Evolutionary conservation across 2,888 invertebrate genomes (phyloP).

Genomic region (Ectemnius cavifrons): DNA sequence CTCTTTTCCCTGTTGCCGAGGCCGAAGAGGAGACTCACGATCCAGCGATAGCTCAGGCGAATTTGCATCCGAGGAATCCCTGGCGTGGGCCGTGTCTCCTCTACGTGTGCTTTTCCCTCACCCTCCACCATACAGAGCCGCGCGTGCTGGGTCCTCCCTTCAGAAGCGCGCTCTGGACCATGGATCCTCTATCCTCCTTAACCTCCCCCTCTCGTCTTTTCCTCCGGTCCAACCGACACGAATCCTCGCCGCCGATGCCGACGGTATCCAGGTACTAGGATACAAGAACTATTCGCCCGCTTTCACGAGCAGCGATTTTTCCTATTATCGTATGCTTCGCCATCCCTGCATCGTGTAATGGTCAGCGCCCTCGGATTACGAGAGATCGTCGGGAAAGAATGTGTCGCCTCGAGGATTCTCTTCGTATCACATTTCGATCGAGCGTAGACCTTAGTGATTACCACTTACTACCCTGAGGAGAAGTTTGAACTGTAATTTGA

Average conservation of each 20-base stretch:
- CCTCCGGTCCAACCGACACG: conserved; percentile 39
- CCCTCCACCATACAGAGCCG: no score
- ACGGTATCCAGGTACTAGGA: conserved; percentile 45
- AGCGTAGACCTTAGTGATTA: no score
- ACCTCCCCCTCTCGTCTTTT: conserved; percentile 9
- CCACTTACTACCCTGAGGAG: no score
- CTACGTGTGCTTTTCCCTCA: background rate
- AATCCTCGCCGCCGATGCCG: conserved; percentile 42
- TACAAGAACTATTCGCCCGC: conserved; percentile 31
- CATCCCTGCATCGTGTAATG: background rate
- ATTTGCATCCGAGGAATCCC: conserved; percentile 77
- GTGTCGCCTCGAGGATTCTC: background rate
- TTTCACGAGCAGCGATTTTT: conserved; percentile 34
- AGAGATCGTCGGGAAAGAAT: background rate
- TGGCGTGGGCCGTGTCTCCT: conserved; percentile 66
- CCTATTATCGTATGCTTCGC: conserved; percentile 17
- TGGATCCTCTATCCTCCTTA: background rate
- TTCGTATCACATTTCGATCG: no score
- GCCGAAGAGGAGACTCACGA: conserved; percentile 69
- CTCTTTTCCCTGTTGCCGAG: conserved; percentile 29
- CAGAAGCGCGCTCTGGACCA: conserved; percentile 8
- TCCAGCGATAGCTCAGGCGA: conserved; percentile 74
- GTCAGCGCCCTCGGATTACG: background rate
- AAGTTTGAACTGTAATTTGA: no score
- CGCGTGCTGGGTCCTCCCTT: conserved; percentile 26